Evolutionary conservation across 2,888 invertebrate genomes (phyloP).

Genomic region (Cosmia pyralina): DNA sequence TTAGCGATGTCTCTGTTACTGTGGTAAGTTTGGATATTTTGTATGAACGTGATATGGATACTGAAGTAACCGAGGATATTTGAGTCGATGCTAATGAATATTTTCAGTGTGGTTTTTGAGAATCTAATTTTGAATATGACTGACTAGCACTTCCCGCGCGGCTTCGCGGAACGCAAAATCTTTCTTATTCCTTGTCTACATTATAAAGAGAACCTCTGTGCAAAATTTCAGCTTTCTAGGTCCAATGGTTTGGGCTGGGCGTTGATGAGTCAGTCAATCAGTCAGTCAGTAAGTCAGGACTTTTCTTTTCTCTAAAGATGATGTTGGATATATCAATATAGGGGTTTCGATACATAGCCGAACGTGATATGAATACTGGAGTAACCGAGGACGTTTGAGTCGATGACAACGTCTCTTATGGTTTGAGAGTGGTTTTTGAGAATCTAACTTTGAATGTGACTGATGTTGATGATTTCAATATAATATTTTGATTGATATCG

Average conservation of each 20-base stretch:
- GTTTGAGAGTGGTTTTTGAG: background rate
- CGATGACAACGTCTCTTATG: no score
- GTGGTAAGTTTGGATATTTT: slow-evolving; percentile 28
- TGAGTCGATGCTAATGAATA: background rate
- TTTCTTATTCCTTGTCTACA: no score
- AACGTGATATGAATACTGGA: no score
- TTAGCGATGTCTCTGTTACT: slow-evolving; percentile 42
- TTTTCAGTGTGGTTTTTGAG: slow-evolving; percentile 2
- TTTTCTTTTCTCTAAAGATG: no score
- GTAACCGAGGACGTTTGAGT: no score
- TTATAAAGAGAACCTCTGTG: no score
- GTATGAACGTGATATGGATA: slow-evolving; percentile 28
- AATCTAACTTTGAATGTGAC: background rate
- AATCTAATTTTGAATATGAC: background rate
- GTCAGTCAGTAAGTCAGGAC: no score
- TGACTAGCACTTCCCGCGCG: no score
- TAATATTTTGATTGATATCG: background rate
- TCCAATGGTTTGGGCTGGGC: no score
- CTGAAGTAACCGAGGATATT: background rate
- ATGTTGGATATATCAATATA: background rate
- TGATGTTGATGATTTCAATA: background rate
- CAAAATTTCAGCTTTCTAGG: no score
- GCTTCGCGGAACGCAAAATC: no score
- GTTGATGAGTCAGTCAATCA: no score
- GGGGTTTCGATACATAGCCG: background rate